A percentile compares a stretch with the other conserved stretches of the same genome.
Conservation (phyloP, 2,113 vertebrate genomes). For the Clarias macrocephalus region DNA sequence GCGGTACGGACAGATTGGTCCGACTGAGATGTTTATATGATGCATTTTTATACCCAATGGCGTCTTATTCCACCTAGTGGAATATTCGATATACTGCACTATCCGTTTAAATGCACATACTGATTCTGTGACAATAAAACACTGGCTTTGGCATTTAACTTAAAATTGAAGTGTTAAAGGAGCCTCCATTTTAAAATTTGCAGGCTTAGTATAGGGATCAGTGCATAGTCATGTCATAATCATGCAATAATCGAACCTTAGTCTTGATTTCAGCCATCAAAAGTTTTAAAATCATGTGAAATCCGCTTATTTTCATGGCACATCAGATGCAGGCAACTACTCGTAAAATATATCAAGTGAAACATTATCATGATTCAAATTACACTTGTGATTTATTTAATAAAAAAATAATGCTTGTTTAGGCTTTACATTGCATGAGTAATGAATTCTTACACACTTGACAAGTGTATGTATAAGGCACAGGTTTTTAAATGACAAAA, state of each 20-base stretch:
- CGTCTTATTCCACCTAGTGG: too few species aligned
- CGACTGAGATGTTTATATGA: too few species aligned
- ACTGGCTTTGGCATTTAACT: neutral
- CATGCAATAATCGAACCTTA: neutral
- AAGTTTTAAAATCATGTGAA: neutral
- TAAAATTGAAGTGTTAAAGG: too few species aligned
- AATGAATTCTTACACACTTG: conserved; percentile 5
- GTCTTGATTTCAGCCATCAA: neutral
- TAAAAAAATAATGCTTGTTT: conserved; percentile 35
- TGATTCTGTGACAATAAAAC: neutral
- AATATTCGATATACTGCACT: too few species aligned
- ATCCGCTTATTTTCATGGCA: neutral
- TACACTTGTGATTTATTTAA: conserved; percentile 29
- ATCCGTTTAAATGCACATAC: neutral
- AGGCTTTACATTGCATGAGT: conserved; percentile 19
- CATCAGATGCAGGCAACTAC: neutral
- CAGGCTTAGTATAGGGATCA: neutral
- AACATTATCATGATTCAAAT: neutral
- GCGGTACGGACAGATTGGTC: too few species aligned
- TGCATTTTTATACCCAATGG: too few species aligned
- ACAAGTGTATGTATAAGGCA: conserved; percentile 26
- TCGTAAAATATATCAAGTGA: neutral
- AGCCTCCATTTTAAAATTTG: neutral
- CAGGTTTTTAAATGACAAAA: conserved; percentile 9
- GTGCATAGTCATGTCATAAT: neutral